Evolutionary conservation across 2,888 invertebrate species (phyloP), one percentile per base, ranked within the genome.

Genomic region (Heliconius sara): DNA sequence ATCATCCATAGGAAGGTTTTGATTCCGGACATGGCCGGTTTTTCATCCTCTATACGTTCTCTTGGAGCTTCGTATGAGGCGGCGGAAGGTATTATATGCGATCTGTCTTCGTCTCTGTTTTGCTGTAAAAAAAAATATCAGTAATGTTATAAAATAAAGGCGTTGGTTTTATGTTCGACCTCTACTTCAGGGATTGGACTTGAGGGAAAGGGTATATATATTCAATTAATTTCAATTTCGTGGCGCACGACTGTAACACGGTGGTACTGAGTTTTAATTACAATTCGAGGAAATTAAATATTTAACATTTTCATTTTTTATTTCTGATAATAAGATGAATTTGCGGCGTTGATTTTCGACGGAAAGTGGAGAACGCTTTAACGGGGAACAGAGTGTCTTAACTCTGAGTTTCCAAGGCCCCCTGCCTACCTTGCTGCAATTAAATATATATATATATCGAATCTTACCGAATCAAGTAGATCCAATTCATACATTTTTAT

Each of bases 401-500:
- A 43, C 13, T 12, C 13, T 43, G 13, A 0, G 4, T 5, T 43
- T 43, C 43, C 16, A 47, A 47, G 16, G 5, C 1, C 16, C 16
- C 47, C 5, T 47, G 5, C 47, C 16, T 16, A 5, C 47, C 47
- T 1, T 47, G 16, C 16, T 47, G 16, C 47, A 34, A 9, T 39
- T 9, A 39, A 39, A 39, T 9, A 30, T 67, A 12, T 30, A 30
- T 30, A 70, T 39, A 19, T 52, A 52, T 2, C 4, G 4, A 25
- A 22, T 74, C 91, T 91, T 81, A 95, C 94, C 84, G 92, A 96
- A 82, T 96, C 96, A 77, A 97, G 96, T 77, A 97, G 92, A 88
- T 99, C 99, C 80, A 99, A 95, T 90, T 99, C 99, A 89, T 97
- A 99, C 88, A 99, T 96, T 93, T 98, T 98, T 82, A 99, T 96